A percentile compares a stretch with the other conserved stretches of the same genome.
Conservation (phyloP, 2,888 invertebrate species). For the Cerceris ruficornis region DNA sequence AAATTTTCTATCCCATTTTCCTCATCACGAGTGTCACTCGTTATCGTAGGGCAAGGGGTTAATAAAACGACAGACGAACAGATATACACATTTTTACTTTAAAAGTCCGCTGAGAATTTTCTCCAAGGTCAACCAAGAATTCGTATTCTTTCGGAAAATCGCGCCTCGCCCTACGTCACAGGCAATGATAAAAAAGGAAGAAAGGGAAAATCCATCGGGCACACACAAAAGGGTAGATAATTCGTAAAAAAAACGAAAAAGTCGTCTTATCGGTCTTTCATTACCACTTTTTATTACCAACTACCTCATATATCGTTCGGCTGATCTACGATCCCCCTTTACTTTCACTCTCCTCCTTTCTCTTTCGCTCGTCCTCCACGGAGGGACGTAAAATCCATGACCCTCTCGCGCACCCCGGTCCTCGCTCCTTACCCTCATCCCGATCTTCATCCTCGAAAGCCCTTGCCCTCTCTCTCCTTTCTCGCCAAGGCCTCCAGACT, state of each 20-base stretch:
- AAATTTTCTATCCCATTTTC: too few species aligned
- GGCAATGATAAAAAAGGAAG: not conserved
- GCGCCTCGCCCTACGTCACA: too few species aligned
- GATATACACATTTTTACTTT: too few species aligned
- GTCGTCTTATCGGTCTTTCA: slow-evolving; percentile 11
- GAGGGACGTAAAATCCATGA: slow-evolving; percentile 40
- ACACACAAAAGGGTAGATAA: not conserved
- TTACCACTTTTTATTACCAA: slow-evolving; percentile 6
- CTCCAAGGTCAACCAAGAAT: too few species aligned
- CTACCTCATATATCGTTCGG: not conserved
- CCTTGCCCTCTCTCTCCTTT: slow-evolving; percentile 17
- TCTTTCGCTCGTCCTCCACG: not conserved
- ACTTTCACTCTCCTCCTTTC: slow-evolving; percentile 23
- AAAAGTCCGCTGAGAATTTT: too few species aligned
- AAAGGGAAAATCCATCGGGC: not conserved
- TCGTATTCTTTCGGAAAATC: too few species aligned
- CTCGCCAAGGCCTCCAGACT: slow-evolving; percentile 57
- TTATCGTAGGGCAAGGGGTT: too few species aligned
- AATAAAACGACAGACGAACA: too few species aligned
- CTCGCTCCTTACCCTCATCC: not conserved
- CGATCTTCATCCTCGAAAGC: slow-evolving; percentile 10
- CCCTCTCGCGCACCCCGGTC: slow-evolving; percentile 7
- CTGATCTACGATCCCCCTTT: slow-evolving; percentile 6
- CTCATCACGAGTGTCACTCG: too few species aligned
- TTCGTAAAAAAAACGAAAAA: slow-evolving; percentile 5